Conservation (phyloP, 2,113 vertebrate species). For the Castor canadensis region DNA sequence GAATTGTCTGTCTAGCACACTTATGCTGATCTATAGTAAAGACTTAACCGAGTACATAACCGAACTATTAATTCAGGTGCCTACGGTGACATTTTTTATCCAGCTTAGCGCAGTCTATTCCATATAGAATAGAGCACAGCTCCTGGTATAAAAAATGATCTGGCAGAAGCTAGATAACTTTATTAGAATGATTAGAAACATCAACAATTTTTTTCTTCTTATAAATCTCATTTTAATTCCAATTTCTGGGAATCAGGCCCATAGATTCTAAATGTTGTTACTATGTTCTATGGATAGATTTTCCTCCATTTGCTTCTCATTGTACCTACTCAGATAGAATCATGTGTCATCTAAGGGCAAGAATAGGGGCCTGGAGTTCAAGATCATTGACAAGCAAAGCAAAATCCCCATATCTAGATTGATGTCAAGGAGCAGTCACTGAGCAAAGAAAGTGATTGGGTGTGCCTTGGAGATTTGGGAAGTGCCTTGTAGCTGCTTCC, state of each 20-base stretch:
- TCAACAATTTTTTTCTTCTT: conserved; percentile 60
- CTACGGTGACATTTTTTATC: conserved; percentile 81
- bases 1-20: conserved; percentile 80
- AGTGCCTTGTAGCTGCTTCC: not conserved
- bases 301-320: not conserved
- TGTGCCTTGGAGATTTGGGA: not conserved
- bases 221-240: conserved; percentile 65
- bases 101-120: conserved; percentile 70
- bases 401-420: not conserved
- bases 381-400: not conserved
- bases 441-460: not conserved
- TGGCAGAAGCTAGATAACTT: conserved; percentile 56
- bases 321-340: not conserved
- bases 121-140: conserved; percentile 61
- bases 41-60: conserved; percentile 81
- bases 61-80: conserved; percentile 83
- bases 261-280: conserved; percentile 57
- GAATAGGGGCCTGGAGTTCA: not conserved
- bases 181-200: conserved; percentile 67
- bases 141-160: conserved; percentile 57
- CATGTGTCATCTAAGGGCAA: not conserved
- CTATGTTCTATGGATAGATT: not conserved
- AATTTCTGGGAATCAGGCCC: conserved; percentile 62
- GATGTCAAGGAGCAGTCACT: not conserved
- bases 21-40: conserved; percentile 82